Evolutionary conservation across 2,797 vertebrate genomes (phyloP).

Genomic region (Pantherophis alleghaniensis): DNA sequence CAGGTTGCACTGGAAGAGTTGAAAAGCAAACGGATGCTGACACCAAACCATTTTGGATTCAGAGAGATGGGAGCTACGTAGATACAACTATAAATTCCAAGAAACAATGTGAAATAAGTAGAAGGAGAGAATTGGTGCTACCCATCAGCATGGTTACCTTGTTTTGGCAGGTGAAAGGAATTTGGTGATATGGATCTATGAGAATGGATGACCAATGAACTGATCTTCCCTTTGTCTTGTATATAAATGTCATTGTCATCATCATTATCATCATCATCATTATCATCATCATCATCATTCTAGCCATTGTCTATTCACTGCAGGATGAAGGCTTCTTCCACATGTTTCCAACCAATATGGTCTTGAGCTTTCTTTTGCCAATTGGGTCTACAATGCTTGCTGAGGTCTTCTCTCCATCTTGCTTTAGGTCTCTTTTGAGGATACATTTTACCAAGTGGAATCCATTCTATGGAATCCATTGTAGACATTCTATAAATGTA

Average conservation of each 20-base stretch:
- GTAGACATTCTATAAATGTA: not conserved
- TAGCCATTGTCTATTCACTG: not conserved
- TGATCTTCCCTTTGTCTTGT: not conserved
- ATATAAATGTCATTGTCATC: not conserved
- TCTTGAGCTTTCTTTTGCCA: not conserved
- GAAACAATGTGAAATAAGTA: not conserved
- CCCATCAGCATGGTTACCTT: not conserved
- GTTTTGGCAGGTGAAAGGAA: not conserved
- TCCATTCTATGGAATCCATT: too few relatives aligned
- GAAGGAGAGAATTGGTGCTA: not conserved
- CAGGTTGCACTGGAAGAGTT: not conserved
- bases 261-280: too few relatives aligned
- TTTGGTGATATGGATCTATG: not conserved
- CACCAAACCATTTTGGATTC: not conserved
- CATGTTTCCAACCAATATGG: not conserved
- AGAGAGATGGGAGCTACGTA: not conserved
- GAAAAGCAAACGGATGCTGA: not conserved
- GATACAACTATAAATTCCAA: not conserved
- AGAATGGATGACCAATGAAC: not conserved
- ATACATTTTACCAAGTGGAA: too few relatives aligned
- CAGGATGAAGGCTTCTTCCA: not conserved
- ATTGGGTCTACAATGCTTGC: not conserved
- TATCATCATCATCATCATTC: too few relatives aligned
- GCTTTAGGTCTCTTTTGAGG: not conserved
- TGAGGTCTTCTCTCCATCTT: not conserved